Evolutionary conservation across 2,888 invertebrate species (phyloP).

Genomic region (Cheilosia variabilis): DNA sequence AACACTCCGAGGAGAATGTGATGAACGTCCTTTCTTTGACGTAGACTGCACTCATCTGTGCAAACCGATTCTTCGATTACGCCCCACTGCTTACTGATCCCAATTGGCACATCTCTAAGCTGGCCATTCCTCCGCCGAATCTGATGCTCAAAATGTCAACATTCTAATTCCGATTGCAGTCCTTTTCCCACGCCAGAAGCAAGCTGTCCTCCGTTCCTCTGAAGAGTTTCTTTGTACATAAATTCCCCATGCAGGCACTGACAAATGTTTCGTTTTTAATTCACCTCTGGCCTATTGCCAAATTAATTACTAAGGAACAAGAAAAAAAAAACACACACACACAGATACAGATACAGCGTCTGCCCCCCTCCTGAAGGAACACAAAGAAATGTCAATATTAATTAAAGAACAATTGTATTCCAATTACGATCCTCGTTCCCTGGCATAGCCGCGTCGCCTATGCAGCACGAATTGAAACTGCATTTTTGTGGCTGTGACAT

Average conservation of each 20-base stretch:
- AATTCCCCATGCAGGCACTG: slow-evolving; percentile 29
- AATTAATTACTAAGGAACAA: slow-evolving; percentile 65
- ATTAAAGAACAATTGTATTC: slow-evolving; percentile 69
- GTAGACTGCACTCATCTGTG: too few relatives aligned
- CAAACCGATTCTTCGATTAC: background rate
- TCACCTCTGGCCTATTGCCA: slow-evolving; percentile 70
- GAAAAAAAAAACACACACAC: background rate
- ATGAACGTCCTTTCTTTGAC: too few relatives aligned
- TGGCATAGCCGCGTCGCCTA: background rate
- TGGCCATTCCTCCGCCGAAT: background rate
- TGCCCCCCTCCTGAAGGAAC: slow-evolving; percentile 12
- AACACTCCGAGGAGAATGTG: too few relatives aligned
- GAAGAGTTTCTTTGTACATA: slow-evolving; percentile 31
- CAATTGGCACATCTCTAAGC: background rate
- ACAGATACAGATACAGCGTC: slow-evolving; percentile 44
- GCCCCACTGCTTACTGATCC: background rate
- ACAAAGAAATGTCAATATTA: slow-evolving; percentile 66
- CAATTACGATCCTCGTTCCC: slow-evolving; percentile 42
- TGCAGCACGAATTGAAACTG: slow-evolving; percentile 9
- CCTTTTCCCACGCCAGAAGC: slow-evolving; percentile 47
- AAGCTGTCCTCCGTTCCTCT: slow-evolving; percentile 11
- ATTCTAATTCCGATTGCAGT: slow-evolving; percentile 44
- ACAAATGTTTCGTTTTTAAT: slow-evolving; percentile 65
- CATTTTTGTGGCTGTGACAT: slow-evolving; percentile 51
- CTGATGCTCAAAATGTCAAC: background rate